Percentiles rank a stretch among this genome's conserved stretches.
Conservation (phyloP, 2,113 vertebrate genomes). For the Blennius ocellaris region DNA sequence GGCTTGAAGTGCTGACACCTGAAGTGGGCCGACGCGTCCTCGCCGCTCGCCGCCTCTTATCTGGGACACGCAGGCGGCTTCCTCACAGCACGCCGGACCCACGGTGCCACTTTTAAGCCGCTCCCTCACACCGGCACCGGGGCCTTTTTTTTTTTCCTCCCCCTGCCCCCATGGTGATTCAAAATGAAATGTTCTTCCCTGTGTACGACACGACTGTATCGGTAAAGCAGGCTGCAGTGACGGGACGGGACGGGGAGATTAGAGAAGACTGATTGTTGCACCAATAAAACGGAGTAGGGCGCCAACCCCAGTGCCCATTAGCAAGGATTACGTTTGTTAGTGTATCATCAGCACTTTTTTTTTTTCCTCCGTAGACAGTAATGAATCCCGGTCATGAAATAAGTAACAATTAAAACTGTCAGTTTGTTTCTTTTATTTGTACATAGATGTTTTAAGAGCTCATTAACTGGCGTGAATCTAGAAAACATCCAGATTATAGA, state of each 20-base stretch:
- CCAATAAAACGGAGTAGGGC: neutral
- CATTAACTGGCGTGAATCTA: too few relatives aligned
- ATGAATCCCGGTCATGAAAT: too few relatives aligned
- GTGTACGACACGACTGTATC: constrained; percentile 21
- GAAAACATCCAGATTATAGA: too few relatives aligned
- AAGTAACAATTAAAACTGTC: too few relatives aligned
- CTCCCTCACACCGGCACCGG: constrained; percentile 34
- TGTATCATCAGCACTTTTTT: too few relatives aligned
- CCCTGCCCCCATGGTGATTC: constrained; percentile 28
- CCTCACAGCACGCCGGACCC: constrained; percentile 50
- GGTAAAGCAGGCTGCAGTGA: constrained; percentile 20
- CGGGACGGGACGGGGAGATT: constrained; percentile 33
- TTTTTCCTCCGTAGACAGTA: too few relatives aligned
- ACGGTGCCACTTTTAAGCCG: constrained; percentile 44
- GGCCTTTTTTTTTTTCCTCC: constrained; percentile 46
- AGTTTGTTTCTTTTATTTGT: too few relatives aligned
- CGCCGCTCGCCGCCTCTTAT: constrained; percentile 61
- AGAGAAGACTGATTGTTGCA: constrained; percentile 8
- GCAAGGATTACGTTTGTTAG: neutral
- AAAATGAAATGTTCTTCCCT: constrained; percentile 48
- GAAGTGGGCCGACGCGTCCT: constrained; percentile 63
- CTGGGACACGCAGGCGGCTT: constrained; percentile 66
- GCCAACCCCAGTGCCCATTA: neutral
- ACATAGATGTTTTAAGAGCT: too few relatives aligned
- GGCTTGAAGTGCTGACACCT: constrained; percentile 75